Evolutionary conservation across 2,888 invertebrate genomes (phyloP), one percentile per base, ranked within the genome.

Genomic region (Drosophila mettleri): DNA sequence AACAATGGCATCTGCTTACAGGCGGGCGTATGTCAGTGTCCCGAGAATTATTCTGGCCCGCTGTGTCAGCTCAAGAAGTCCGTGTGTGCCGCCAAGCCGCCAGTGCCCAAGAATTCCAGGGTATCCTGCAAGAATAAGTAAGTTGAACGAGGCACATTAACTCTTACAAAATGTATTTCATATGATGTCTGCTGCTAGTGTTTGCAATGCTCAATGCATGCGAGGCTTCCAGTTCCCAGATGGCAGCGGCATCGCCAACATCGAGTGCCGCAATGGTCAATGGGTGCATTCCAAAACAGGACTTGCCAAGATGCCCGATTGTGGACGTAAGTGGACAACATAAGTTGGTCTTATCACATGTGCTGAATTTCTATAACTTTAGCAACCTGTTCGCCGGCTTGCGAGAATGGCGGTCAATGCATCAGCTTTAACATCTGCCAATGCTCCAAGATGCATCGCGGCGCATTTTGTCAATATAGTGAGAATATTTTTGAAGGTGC

Each of bases 381-480:
- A 92, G 92, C 95, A 5, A 93, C 93, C 22, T 96, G 96, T 76
- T 91, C 93, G 54, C 97, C 96, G 0, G 93, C 95, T 0, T 98
- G 98, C 87, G 90, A 93, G 66, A 97, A 98, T 88, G 97, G 96
- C 0, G 98, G 98, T 0, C 93, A 94, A n/a, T 98, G 98, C 89
- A 92, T 97, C 0, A 93, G 95, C 0, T 94, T 95, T 10, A 95
- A 97, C 88, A 93, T 94, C 2, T 98, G 98, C 78, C 95, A 96
- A 76, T 98, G 98, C 89, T 94, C 96, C 0, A 93, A 94, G 71
- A 94, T 94, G 2, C 96, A 93, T 81, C 93, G 90, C 6, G 92
- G 92, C 4, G 75, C 88, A 6, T 88, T 87, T 39, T 92, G 92
- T 60, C 91, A 92, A 81, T 89, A 90, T 52, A 89, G 92, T 91